A percentile compares a stretch with the other conserved stretches of the same genome.
These are phyloP conservation scores for Muricea muricata DNA, from an alignment of 92 coral and sea anemone genomes.

Conservation along the genomic window DNA sequence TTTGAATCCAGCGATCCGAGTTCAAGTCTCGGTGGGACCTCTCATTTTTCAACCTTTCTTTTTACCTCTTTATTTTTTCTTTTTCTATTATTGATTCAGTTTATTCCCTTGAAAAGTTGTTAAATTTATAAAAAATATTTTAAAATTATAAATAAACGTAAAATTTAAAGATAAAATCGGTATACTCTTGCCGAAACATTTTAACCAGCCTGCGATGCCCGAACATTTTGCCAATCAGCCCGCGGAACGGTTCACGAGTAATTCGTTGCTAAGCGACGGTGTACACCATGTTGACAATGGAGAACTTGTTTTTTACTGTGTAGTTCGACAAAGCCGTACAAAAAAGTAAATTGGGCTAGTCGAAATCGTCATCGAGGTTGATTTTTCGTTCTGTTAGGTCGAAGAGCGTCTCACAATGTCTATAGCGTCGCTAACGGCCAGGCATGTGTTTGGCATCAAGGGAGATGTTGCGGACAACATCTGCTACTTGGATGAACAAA, in stretches of 20 bases:
- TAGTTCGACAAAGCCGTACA: background rate
- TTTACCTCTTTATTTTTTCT: background rate
- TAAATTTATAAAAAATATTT: too few relatives aligned
- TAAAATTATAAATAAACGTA: too few relatives aligned
- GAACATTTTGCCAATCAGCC: background rate
- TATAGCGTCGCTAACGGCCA: slow-evolving; percentile 91
- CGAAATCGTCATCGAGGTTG: background rate
- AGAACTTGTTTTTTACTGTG: background rate
- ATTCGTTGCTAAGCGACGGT: background rate
- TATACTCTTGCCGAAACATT: too few relatives aligned
- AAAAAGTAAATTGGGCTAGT: background rate
- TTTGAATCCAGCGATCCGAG: slow-evolving; percentile 99
- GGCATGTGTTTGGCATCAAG: slow-evolving; percentile 94
- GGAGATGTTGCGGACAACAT: slow-evolving; percentile 96
- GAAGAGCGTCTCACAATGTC: slow-evolving; percentile 75
- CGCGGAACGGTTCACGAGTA: background rate
- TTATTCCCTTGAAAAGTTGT: background rate
- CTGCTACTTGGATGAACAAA: slow-evolving; percentile 97
- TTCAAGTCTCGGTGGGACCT: slow-evolving; percentile 99
- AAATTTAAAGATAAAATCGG: too few relatives aligned
- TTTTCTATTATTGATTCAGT: background rate
- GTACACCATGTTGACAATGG: background rate
- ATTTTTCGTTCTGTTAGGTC: background rate
- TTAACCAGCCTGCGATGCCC: background rate
- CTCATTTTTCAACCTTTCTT: background rate